Evolutionary conservation across 2,888 invertebrate genomes (phyloP).

Genomic region (Pterobdella sp.): DNA sequence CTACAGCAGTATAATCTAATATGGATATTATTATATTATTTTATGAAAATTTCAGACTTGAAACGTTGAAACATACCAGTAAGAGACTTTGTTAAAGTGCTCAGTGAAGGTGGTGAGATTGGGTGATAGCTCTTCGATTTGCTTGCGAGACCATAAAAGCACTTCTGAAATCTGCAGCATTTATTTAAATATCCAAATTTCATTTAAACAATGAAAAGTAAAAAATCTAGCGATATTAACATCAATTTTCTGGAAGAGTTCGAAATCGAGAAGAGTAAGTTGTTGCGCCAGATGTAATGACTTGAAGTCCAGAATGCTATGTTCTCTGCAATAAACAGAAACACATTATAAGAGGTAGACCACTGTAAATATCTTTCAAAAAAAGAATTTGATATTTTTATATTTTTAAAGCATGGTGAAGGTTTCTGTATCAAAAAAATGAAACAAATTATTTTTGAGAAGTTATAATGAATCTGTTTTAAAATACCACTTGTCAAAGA

Average conservation of each 20-base stretch:
- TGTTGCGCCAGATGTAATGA: conserved; percentile 91
- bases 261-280: conserved; percentile 91
- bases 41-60: too few species aligned
- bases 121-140: conserved; percentile 90
- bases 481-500: too few species aligned
- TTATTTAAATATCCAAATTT: conserved; percentile 17
- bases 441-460: too few species aligned
- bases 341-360: too few species aligned
- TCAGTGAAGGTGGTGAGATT: conserved; percentile 93
- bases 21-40: too few species aligned
- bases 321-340: conserved; percentile 25
- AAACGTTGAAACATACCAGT: conserved; percentile 77
- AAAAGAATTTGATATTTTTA: too few species aligned
- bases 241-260: conserved; percentile 88
- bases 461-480: too few species aligned
- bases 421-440: too few species aligned
- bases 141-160: conserved; percentile 91
- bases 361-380: too few species aligned
- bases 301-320: conserved; percentile 65
- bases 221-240: conserved; percentile 44
- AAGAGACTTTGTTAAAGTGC: conserved; percentile 98
- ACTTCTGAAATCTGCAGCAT: conserved; percentile 73
- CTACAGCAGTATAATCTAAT: too few species aligned
- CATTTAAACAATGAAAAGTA: not conserved
- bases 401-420: too few species aligned